A percentile compares a stretch with the other conserved stretches of the same genome.
Conservation (phyloP, 2,888 invertebrate species). For the Nycteola revayana region DNA sequence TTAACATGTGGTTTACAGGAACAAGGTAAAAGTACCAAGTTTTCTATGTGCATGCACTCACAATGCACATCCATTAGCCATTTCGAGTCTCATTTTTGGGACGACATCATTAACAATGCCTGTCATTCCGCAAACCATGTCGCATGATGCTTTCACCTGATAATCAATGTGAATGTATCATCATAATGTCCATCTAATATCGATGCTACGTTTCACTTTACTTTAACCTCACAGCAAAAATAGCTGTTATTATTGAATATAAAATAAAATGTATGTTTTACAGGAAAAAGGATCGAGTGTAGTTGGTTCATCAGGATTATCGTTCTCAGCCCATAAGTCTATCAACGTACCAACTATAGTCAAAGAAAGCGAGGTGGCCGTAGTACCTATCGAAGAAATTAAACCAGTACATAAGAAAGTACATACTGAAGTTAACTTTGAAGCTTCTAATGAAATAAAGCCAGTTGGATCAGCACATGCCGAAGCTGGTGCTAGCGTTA, state of each 20-base stretch:
- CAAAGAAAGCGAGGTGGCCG: slow-evolving; percentile 38
- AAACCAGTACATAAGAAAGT: slow-evolving; percentile 38
- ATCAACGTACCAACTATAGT: slow-evolving; percentile 38
- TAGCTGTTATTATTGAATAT: too few species aligned
- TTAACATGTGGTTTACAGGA: slow-evolving; percentile 33
- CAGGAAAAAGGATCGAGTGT: slow-evolving; percentile 56
- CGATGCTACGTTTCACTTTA: too few species aligned
- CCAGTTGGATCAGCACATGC: slow-evolving; percentile 32
- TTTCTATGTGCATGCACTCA: slow-evolving; percentile 39
- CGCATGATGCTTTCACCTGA: slow-evolving; percentile 19
- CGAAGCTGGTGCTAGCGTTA: slow-evolving; percentile 31
- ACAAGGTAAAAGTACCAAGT: slow-evolving; percentile 42
- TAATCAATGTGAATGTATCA: background rate
- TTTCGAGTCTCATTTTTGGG: slow-evolving; percentile 23
- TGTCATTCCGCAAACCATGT: slow-evolving; percentile 14
- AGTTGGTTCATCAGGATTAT: slow-evolving; percentile 50
- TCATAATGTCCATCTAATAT: too few species aligned
- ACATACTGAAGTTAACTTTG: slow-evolving; percentile 48
- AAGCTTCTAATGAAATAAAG: slow-evolving; percentile 52
- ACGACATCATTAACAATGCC: slow-evolving; percentile 26
- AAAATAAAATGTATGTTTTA: slow-evolving; percentile 5
- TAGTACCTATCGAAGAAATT: slow-evolving; percentile 31
- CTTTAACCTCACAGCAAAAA: too few species aligned
- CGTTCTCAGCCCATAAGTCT: slow-evolving; percentile 50
- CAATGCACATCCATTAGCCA: slow-evolving; percentile 34